These are phyloP conservation scores for Cynopterus sphinx DNA, from an alignment of 2,797 vertebrate species.

Conservation along the genomic window DNA sequence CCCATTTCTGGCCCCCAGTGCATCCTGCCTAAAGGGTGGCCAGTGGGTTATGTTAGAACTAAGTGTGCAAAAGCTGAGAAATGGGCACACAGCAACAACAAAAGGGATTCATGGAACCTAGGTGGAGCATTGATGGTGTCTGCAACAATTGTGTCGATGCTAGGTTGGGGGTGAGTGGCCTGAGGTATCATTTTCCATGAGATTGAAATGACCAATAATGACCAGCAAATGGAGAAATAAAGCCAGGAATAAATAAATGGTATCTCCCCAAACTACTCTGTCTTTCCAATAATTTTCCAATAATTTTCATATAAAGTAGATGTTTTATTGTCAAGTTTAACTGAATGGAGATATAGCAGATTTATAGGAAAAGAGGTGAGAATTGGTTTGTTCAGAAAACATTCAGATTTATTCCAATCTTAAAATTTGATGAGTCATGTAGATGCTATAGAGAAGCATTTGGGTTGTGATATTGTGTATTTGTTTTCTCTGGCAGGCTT, in stretches of 20 bases:
- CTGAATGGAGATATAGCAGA: neutral
- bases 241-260: neutral
- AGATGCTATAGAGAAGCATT: neutral
- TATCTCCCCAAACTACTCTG: neutral
- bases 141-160: neutral
- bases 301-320: neutral
- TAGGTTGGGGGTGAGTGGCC: neutral
- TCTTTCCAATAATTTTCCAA: neutral
- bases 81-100: neutral
- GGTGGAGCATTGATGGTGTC: neutral
- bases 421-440: neutral
- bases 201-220: neutral
- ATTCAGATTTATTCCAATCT: slow-evolving; percentile 11
- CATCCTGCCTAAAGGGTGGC: neutral
- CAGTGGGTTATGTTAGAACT: neutral
- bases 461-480: neutral
- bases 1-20: neutral
- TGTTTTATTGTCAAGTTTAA: neutral
- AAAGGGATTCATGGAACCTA: neutral
- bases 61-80: neutral
- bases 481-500: neutral
- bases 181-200: neutral
- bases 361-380: neutral
- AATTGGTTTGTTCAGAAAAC: slow-evolving; percentile 16
- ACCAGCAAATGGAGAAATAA: neutral